A percentile compares a stretch with the other conserved stretches of the same genome.
Evolutionary conservation across 2,888 invertebrate genomes (phyloP).

Genomic region (Pristionchus maxplancki): DNA sequence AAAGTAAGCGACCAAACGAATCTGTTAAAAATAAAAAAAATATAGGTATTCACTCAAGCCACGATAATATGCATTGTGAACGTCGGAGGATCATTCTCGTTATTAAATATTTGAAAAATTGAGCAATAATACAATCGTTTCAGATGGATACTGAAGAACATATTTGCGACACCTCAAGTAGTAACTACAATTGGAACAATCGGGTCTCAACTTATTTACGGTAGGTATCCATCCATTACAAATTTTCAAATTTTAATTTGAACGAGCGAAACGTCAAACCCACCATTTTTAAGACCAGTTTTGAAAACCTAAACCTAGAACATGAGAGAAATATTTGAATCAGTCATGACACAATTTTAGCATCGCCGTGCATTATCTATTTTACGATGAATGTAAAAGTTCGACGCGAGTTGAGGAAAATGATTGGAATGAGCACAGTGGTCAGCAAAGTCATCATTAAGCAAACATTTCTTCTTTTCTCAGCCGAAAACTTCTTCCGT

Average conservation of each 20-base stretch:
- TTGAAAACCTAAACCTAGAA: too few relatives aligned
- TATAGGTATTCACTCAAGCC: not conserved
- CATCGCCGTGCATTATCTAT: not conserved
- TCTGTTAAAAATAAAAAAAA: not conserved
- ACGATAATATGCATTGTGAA: not conserved
- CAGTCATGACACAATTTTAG: not conserved
- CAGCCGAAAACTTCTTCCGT: too few relatives aligned
- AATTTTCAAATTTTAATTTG: too few relatives aligned
- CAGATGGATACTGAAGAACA: not conserved
- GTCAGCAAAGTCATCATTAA: too few relatives aligned
- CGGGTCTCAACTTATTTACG: not conserved
- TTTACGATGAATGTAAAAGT: not conserved
- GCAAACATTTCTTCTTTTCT: too few relatives aligned
- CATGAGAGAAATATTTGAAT: too few relatives aligned
- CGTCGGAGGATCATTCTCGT: not conserved
- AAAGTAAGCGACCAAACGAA: not conserved
- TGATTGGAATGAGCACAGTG: not conserved
- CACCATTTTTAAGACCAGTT: too few relatives aligned
- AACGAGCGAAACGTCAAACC: too few relatives aligned
- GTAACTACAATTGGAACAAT: not conserved
- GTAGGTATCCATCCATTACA: not conserved
- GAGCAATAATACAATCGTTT: not conserved
- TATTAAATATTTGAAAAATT: not conserved
- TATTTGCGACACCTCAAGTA: not conserved
- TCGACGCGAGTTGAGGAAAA: not conserved